phyloP scores from a whole-genome alignment of 2,888 invertebrate species.

The Mimumesa dahlbomi region DNA sequence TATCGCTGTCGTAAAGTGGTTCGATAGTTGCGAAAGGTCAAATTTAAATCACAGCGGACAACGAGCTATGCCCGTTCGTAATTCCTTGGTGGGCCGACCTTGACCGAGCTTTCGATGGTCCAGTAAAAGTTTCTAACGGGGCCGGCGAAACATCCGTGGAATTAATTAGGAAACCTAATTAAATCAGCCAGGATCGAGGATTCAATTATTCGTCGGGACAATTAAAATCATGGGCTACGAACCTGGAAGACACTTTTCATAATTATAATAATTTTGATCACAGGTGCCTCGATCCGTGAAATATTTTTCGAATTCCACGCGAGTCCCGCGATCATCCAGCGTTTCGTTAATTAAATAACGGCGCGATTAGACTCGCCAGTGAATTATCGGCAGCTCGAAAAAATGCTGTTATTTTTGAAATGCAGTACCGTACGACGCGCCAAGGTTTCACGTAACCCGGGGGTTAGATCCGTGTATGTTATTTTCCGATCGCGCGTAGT shows the following conservation, averaged over 20 bases:
- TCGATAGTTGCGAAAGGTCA: slow-evolving; percentile 33
- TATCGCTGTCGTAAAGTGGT: slow-evolving; percentile 39
- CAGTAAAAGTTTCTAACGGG: slow-evolving; percentile 24
- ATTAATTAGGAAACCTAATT: slow-evolving; percentile 36
- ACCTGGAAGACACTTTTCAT: too few species aligned
- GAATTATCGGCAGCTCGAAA: too few species aligned
- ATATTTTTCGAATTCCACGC: too few species aligned
- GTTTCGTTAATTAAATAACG: too few species aligned
- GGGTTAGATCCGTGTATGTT: slow-evolving; percentile 27
- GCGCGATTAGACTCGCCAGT: too few species aligned
- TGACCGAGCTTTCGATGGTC: background rate
- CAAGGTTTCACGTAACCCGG: slow-evolving; percentile 17
- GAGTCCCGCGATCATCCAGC: too few species aligned
- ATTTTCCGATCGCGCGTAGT: slow-evolving; percentile 26
- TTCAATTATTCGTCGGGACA: too few species aligned
- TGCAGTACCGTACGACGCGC: slow-evolving; percentile 2
- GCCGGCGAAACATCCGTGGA: slow-evolving; percentile 9
- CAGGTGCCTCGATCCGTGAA: too few species aligned
- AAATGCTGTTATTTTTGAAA: slow-evolving; percentile 24
- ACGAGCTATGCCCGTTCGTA: slow-evolving; percentile 9
- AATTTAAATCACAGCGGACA: slow-evolving; percentile 9
- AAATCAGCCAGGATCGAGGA: background rate
- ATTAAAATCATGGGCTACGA: too few species aligned
- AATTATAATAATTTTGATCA: too few species aligned
- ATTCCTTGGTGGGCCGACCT: slow-evolving; percentile 8